Conservation (phyloP, 1,140 invertebrate species). For the Cherax destructor region DNA sequence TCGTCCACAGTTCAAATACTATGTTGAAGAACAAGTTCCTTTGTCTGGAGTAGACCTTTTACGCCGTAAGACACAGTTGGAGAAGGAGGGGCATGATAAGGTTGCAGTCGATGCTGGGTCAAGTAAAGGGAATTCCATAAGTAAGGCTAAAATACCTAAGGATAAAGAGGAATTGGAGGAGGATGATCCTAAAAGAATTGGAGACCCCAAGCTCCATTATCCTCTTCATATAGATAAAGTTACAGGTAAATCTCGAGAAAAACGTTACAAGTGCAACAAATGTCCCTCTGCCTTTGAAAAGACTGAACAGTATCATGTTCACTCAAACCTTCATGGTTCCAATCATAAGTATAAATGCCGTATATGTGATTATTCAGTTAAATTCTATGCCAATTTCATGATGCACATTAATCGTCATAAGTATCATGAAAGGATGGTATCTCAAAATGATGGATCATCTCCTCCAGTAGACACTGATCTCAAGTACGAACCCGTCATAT, state of each 20-base stretch:
- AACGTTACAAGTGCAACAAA: constrained; percentile 88
- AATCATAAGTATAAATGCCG: constrained; percentile 89
- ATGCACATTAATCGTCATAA: constrained; percentile 88
- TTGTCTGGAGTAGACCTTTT: constrained; percentile 79
- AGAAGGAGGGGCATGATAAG: constrained; percentile 56
- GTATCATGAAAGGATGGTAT: constrained; percentile 70
- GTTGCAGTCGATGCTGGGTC: constrained; percentile 13
- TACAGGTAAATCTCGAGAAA: constrained; percentile 82
- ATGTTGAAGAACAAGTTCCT: constrained; percentile 75
- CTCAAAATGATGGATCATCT: constrained; percentile 52
- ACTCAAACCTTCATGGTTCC: constrained; percentile 88
- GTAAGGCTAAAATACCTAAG: constrained; percentile 29
- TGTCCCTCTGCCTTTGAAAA: constrained; percentile 93
- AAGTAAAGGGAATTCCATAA: constrained; percentile 1
- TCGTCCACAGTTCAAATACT: constrained; percentile 69
- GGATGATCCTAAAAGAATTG: constrained; percentile 73
- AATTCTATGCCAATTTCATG: constrained; percentile 88
- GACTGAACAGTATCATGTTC: constrained; percentile 88
- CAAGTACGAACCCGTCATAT: constrained; percentile 66
- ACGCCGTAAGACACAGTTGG: constrained; percentile 69
- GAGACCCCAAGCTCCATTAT: constrained; percentile 86
- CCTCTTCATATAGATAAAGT: constrained; percentile 84
- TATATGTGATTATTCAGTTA: constrained; percentile 91
- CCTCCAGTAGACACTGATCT: constrained; percentile 54
- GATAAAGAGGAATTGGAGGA: constrained; percentile 50